Conservation (phyloP, 2,888 invertebrate genomes). For the Drosophila pseudotalamancana region DNA sequence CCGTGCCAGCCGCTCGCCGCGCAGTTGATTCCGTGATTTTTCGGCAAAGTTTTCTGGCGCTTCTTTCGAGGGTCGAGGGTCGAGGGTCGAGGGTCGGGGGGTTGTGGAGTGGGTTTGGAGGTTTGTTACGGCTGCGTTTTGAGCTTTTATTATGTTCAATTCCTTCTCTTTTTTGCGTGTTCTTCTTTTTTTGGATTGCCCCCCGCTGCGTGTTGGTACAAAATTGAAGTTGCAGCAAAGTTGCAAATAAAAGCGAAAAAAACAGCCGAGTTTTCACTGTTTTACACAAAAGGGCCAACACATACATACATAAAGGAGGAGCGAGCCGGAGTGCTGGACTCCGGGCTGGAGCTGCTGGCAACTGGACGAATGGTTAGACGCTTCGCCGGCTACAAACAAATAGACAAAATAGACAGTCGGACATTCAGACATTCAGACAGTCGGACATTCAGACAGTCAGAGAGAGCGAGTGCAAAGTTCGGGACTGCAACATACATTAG, state of each 20-base stretch:
- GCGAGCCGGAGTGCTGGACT: constrained; percentile 52
- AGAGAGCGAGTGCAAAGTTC: constrained; percentile 37
- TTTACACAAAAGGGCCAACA: constrained; percentile 76
- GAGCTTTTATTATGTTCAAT: constrained; percentile 74
- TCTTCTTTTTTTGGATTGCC: constrained; percentile 12
- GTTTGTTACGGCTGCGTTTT: constrained; percentile 67
- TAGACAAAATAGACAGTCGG: constrained; percentile 69
- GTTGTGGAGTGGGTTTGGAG: no score
- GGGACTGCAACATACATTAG: constrained; percentile 74
- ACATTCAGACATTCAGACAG: constrained; percentile 13
- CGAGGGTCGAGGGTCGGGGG: constrained; percentile 15
- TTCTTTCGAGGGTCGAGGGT: constrained; percentile 45
- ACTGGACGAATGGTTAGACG: constrained; percentile 76
- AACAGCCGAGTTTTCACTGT: constrained; percentile 70
- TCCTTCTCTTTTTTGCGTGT: constrained; percentile 31
- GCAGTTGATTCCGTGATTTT: constrained; percentile 77
- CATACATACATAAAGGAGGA: no score
- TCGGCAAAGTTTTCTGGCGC: constrained; percentile 62
- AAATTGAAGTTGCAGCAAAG: constrained; percentile 73
- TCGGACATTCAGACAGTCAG: background rate
- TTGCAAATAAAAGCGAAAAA: constrained; percentile 58
- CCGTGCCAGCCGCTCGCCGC: constrained; percentile 38
- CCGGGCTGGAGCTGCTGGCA: constrained; percentile 28
- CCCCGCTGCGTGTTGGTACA: constrained; percentile 63
- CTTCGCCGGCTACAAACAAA: constrained; percentile 74